Conservation (phyloP, 2,888 invertebrate genomes). For the Aquatica leii region DNA sequence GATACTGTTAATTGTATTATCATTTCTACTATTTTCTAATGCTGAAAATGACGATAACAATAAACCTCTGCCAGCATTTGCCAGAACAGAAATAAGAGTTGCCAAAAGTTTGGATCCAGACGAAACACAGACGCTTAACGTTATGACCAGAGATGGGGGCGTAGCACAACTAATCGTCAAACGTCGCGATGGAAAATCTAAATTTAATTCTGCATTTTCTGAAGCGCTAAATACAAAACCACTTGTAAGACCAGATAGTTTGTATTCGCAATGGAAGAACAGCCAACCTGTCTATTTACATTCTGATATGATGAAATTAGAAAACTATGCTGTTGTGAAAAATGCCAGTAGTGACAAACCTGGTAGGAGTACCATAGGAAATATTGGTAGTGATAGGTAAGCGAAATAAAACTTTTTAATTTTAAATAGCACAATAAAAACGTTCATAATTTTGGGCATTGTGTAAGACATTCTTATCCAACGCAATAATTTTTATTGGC, state of each 20-base stretch:
- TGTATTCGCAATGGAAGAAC: conserved; percentile 59
- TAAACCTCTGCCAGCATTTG: conserved; percentile 66
- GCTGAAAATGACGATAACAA: conserved; percentile 52
- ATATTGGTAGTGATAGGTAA: conserved; percentile 56
- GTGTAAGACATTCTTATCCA: not conserved
- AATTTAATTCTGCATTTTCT: conserved; percentile 13
- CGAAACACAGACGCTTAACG: conserved; percentile 78
- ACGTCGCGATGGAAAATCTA: conserved; percentile 68
- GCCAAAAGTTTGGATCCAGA: conserved; percentile 80
- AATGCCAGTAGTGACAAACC: conserved; percentile 50
- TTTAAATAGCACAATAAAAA: not conserved
- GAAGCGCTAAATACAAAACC: conserved; percentile 6
- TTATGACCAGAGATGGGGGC: conserved; percentile 78
- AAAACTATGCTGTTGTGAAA: conserved; percentile 51
- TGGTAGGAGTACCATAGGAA: conserved; percentile 46
- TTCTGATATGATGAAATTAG: conserved; percentile 52
- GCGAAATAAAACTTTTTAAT: conserved; percentile 3
- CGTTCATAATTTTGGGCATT: not conserved
- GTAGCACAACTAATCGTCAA: conserved; percentile 81
- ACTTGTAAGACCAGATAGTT: conserved; percentile 18
- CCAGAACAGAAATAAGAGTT: conserved; percentile 79
- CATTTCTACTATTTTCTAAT: conserved; percentile 45
- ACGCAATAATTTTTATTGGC: not conserved
- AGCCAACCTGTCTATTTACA: conserved; percentile 54
- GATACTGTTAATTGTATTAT: conserved; percentile 60